phyloP scores from a whole-genome alignment of 2,797 vertebrate genomes.

The Sebastiscus tertius region DNA sequence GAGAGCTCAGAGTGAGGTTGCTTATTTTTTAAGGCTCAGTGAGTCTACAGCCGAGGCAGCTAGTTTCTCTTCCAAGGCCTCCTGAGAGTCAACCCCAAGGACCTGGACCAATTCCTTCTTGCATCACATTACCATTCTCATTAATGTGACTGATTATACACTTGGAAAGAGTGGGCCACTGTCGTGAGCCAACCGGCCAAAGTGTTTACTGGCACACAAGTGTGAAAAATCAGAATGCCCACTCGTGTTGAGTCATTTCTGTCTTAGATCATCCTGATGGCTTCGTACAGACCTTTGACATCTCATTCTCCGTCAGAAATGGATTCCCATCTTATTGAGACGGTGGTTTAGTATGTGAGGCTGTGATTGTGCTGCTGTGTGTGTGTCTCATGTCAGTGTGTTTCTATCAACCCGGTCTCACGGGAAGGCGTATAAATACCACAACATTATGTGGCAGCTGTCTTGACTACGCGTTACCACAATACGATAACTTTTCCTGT shows the following conservation, averaged over 20 bases:
- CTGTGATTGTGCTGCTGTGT: not conserved
- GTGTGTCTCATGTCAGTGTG: not conserved
- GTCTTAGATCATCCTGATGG: conserved; percentile 60
- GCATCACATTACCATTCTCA: conserved; percentile 76
- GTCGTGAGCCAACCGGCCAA: conserved; percentile 46
- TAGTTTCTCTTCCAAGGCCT: conserved; percentile 50
- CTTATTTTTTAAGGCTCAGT: conserved; percentile 40
- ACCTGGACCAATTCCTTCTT: conserved; percentile 64
- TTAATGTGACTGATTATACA: conserved; percentile 75
- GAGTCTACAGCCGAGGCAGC: conserved; percentile 45
- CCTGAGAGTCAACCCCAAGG: conserved; percentile 61
- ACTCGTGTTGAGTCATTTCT: conserved; percentile 64
- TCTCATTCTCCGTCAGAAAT: conserved; percentile 53
- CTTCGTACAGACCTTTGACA: conserved; percentile 45
- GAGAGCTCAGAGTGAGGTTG: conserved; percentile 19
- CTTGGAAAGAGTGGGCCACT: conserved; percentile 42
- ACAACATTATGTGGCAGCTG: no score
- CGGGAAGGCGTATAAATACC: no score
- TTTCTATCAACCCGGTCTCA: no score
- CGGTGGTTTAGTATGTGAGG: conserved; percentile 1
- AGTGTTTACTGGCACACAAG: conserved; percentile 59
- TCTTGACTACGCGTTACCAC: no score
- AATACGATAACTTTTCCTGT: no score
- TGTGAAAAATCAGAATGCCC: conserved; percentile 67
- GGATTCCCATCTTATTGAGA: conserved; percentile 49